Conservation (phyloP, 2,888 invertebrate species). For the Apamea epomidion region DNA sequence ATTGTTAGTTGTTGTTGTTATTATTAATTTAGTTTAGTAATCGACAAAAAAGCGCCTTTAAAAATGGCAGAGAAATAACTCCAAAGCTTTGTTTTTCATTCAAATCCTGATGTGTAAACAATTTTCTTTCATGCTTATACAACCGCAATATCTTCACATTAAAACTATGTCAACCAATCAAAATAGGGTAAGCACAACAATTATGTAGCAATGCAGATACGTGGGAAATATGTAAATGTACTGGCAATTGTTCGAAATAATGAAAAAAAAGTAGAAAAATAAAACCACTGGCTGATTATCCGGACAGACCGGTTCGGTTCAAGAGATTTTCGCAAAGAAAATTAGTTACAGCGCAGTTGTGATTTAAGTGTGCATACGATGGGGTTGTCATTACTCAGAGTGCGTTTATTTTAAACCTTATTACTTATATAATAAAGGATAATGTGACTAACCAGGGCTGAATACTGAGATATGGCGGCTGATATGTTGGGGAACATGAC, state of each 20-base stretch:
- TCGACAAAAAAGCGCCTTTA: not conserved
- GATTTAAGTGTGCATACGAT: constrained; percentile 69
- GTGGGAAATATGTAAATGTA: constrained; percentile 61
- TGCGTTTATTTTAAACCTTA: constrained; percentile 70
- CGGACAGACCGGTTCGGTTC: constrained; percentile 76
- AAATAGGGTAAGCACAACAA: constrained; percentile 16
- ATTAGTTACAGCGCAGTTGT: constrained; percentile 65
- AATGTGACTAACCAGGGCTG: not conserved
- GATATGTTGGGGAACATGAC: not conserved
- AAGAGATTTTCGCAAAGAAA: constrained; percentile 68
- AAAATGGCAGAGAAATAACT: not conserved
- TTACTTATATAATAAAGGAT: not conserved
- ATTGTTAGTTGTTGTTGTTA: too few species aligned
- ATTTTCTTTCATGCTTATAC: not conserved
- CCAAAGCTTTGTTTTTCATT: not conserved
- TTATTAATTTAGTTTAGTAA: not conserved
- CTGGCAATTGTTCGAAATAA: constrained; percentile 51
- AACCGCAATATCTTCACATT: not conserved
- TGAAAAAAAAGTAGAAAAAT: constrained; percentile 46
- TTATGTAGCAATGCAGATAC: constrained; percentile 36
- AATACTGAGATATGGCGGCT: not conserved
- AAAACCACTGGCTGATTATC: constrained; percentile 67
- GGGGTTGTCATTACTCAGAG: constrained; percentile 80
- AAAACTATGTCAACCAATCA: constrained; percentile 31
- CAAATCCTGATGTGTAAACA: not conserved